phyloP scores from a whole-genome alignment of 2,797 vertebrate species.

The Muscicapa striata region DNA sequence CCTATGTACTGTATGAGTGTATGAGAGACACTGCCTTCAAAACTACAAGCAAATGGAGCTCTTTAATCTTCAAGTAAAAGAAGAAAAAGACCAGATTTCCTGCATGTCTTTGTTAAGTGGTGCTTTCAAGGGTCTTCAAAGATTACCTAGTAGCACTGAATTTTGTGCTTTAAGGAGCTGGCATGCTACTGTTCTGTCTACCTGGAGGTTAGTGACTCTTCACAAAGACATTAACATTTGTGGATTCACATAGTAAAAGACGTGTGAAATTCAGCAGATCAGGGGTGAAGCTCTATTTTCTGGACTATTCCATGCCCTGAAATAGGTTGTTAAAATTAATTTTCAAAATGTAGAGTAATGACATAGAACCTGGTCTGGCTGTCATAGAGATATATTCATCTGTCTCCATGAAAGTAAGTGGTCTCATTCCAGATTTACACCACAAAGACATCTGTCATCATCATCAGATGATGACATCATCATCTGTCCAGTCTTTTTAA shows the following conservation, averaged over 20 bases:
- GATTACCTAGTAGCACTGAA: neutral
- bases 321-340: neutral
- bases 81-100: neutral
- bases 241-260: neutral
- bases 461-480: neutral
- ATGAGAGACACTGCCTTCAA: neutral
- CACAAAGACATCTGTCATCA: neutral
- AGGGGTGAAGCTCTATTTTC: neutral
- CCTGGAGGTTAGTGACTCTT: neutral
- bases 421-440: neutral
- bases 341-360: neutral
- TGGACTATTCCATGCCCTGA: neutral
- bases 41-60: neutral
- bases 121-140: neutral
- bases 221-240: neutral
- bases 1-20: neutral
- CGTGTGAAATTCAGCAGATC: neutral
- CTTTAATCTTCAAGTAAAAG: neutral
- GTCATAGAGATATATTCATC: neutral
- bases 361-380: neutral
- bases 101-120: neutral
- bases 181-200: neutral
- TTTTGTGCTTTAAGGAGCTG: neutral
- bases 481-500: neutral
- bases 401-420: neutral